Base-by-base conservation (phyloP, 2,797 vertebrate genomes). In the Apogon talboti region DNA sequence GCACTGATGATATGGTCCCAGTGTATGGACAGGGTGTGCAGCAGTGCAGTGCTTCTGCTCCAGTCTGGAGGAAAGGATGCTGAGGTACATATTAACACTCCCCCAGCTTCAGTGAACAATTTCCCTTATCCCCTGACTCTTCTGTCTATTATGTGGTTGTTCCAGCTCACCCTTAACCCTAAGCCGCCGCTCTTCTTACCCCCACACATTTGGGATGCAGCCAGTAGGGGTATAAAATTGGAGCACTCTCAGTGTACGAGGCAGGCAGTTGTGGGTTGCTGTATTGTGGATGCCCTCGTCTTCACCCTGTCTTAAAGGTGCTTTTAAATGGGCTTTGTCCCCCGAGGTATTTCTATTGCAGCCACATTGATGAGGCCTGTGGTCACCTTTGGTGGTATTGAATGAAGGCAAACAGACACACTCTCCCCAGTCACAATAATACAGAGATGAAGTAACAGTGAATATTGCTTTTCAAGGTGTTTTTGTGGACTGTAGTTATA, bases 321-420 rank as follows among this genome's bases (percentile, higher is more conserved):
- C 67, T 71, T 84, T 82, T 76, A 84, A 85, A 86, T 79, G 65
- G 81, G 64, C 77, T 44, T 40, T 5, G 24, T 64, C 64, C 71
- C 67, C 51, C 7, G 13, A 81, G 77, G 78, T 67, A 64, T 74
- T 83, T 62, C 30, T 50, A 35, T 50, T 60, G 66, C 55, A 65
- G 79, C 74, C 69, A 56, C 72, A 64, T 59, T 41, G 61, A 44
- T 64, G 68, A 57, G 55, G 62, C 62, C 47, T 16, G 59, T 59
- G 48, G 62, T 77, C 43, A 16, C 60, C 67, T 81, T 66, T 57
- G 48, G 15, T 77, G 54, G 63, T 66, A 48, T 53, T 65, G 63
- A 64, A 66, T 66, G 45, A 58, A 60, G 61, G 66, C 67, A 67
- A 80, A 79, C 35, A 42, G 49, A 42, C 43, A 78, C 55, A 68